A percentile compares a stretch with the other conserved stretches of the same genome.
Conservation (phyloP, 2,113 vertebrate species). For the Varanus komodoensis region DNA sequence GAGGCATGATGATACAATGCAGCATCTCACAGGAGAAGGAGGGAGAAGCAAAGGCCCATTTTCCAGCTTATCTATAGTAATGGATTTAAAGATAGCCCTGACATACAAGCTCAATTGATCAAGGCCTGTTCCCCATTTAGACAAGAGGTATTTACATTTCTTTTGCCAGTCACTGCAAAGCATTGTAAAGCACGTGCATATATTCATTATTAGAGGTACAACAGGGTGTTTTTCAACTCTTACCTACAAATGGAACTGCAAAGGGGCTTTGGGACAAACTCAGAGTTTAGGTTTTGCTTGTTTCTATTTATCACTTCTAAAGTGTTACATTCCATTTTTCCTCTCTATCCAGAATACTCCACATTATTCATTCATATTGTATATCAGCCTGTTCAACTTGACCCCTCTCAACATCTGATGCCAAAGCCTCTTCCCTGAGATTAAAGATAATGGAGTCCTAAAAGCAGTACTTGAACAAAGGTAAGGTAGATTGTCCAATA, state of each 20-base stretch:
- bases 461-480: not conserved
- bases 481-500: not conserved
- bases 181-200: not conserved
- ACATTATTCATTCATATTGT: not conserved
- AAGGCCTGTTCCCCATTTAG: not conserved
- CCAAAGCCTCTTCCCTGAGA: not conserved
- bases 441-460: not conserved
- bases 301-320: not conserved
- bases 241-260: not conserved
- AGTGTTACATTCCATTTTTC: not conserved
- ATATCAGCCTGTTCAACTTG: no score
- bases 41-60: not conserved
- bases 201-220: constrained; percentile 6
- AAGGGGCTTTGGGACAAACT: not conserved
- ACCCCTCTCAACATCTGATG: not conserved
- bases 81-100: not conserved
- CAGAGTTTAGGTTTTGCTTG: not conserved
- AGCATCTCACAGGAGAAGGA: not conserved
- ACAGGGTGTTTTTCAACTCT: not conserved
- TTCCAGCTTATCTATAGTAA: not conserved
- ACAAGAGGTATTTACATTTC: not conserved
- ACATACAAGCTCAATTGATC: not conserved
- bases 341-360: not conserved
- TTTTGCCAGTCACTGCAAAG: not conserved
- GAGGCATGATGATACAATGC: not conserved